Base-by-base conservation (phyloP, 2,797 vertebrate species). In the Coendou prehensilis region DNA sequence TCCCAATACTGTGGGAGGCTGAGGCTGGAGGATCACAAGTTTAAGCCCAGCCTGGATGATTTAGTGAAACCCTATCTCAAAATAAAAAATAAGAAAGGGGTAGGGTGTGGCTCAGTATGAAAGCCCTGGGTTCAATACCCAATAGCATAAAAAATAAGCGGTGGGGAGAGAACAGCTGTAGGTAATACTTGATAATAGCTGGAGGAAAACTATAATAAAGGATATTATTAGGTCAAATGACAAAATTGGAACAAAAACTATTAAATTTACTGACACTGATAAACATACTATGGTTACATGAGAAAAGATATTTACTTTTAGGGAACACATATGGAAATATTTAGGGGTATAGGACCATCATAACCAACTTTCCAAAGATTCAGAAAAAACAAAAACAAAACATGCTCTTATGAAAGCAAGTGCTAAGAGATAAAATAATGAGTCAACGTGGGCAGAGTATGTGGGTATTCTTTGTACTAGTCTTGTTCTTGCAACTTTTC, bases 341-440 rank as follows among this genome's bases (percentile, higher is more conserved):
- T 89, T 93, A 82, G 54, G 73, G 15, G 15, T 79, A 76, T 94
- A 18, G 9, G 33, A 33, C 54, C 63, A 80, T 57, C 56, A 80
- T 52, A 92, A 96, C 52, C 50, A 84, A 94, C 37, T 80, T 80
- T 91, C 6, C 85, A 79, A 33, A 57, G 87, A 87, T 87, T 69
- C 41, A 54, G 69, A 33, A 22, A 64, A 87, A 67, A n/a, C 17
- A 47, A 33, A 54, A 17, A 84, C 8, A 64, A 96, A n/a, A 28
- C 0, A 20, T 83, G n/a, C 50, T 6, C 37, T 57, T 22, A 7
- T 52, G 37, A 87, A 52, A 73, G 23, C 79, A 80, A 87, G 41
- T 9, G 17, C 59, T 59, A 52, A 82, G 79, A 85, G 73, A 90
- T n/a, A 92, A 95, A 59, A 67, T 64, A 59, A 13, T 37, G 54